phyloP scores from a whole-genome alignment of 2,113 vertebrate genomes.

The Anser cygnoides region DNA sequence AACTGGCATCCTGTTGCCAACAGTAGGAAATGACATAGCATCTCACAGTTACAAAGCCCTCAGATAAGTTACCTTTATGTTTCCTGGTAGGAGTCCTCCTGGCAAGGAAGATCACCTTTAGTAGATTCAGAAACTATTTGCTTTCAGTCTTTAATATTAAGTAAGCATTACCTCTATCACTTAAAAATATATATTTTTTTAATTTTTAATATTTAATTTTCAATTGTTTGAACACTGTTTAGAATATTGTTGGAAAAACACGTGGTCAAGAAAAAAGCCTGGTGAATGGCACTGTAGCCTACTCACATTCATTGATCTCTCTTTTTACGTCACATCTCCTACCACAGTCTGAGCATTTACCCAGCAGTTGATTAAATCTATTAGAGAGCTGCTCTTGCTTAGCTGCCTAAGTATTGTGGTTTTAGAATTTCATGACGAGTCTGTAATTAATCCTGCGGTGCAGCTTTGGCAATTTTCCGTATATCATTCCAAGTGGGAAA shows the following conservation, averaged over 20 bases:
- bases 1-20: background rate
- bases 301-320: background rate
- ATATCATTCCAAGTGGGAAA: conserved; percentile 2
- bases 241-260: background rate
- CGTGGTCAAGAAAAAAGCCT: background rate
- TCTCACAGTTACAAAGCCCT: background rate
- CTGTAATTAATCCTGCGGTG: conserved; percentile 53
- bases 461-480: conserved; percentile 7
- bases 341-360: conserved; percentile 2
- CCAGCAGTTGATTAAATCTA: conserved; percentile 23
- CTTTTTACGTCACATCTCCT: background rate
- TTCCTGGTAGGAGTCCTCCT: conserved; percentile 22
- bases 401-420: background rate
- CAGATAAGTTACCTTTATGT: background rate
- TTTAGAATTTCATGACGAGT: conserved; percentile 12
- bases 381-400: conserved; percentile 5
- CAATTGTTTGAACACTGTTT: background rate
- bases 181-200: background rate
- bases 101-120: background rate
- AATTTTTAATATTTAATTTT: background rate
- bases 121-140: background rate
- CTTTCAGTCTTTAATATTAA: background rate
- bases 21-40: background rate
- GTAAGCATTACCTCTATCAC: background rate
- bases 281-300: background rate